Evolutionary conservation across 2,797 vertebrate genomes (phyloP), one percentile per base, ranked within the genome.

Genomic region (Chiroxiphia lanceolata): DNA sequence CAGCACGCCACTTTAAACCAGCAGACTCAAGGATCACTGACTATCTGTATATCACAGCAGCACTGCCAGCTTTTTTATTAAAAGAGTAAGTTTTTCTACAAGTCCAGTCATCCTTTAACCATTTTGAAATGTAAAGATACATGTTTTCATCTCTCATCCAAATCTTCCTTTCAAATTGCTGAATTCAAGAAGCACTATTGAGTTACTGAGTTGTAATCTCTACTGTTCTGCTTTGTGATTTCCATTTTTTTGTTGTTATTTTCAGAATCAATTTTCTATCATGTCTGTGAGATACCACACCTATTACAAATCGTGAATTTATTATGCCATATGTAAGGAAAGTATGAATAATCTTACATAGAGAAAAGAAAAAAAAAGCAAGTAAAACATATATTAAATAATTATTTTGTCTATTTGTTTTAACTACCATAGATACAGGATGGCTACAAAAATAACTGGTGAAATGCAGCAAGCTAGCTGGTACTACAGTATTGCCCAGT

Each of bases 1-100:
- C 95, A 94, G 95, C 94, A 90, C 74, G 92, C 59, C 81, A 94
- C 95, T 97, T 95, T 93, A 96, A 92, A 95, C 88, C 94, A 94
- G 88, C 51, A 94, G 85, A 96, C 89, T 74, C 87, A 87, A 94
- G 95, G 91, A 95, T 96, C 97, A 94, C 95, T 79, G 79, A 78
- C 77, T 91, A 94, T 87, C 90, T 94, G 72, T 33, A 22, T 83
- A 96, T 96, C 89, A 94, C 89, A 96, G 95, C 89, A 94, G 72
- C 67, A 76, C 68, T 82, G 92, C 56, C 51, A 85, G 74, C 51
- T 88, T 95, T 94, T 82, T 95, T 93, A 94, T 93, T 95, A 94
- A 92, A 97, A 96, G 63, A 91, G 40, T 59, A 91, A 92, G 65
- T 84, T 92, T 94, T 89, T 47, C 92, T 67, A 23, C 84, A 87